phyloP scores from a whole-genome alignment of 2,888 invertebrate species.

The Folsomia manolachei region DNA sequence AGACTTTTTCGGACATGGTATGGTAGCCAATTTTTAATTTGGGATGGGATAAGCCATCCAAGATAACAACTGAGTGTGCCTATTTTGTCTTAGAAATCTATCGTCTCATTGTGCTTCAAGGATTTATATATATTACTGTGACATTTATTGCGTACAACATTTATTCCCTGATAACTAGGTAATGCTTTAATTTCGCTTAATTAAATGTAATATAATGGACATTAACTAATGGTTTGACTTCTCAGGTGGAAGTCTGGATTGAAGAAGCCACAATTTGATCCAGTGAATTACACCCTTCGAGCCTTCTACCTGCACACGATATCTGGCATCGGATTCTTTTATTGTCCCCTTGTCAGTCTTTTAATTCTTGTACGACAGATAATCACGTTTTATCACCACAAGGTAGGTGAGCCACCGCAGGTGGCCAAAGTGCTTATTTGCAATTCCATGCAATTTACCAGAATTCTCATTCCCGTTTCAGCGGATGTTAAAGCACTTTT shows the following conservation, averaged over 20 bases:
- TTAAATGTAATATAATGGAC: no score
- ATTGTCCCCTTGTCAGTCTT: conserved; percentile 2
- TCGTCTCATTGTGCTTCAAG: conserved; percentile 7
- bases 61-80: background rate
- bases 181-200: no score
- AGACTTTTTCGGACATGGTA: background rate
- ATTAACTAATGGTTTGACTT: no score
- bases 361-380: background rate
- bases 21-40: background rate
- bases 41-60: background rate
- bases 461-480: background rate
- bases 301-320: conserved; percentile 1
- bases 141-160: background rate
- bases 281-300: background rate
- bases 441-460: background rate
- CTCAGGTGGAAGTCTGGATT: background rate
- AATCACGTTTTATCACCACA: conserved; percentile 4
- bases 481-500: background rate
- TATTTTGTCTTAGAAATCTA: conserved; percentile 1
- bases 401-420: background rate
- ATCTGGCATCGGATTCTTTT: conserved; percentile 5
- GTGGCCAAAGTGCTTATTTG: background rate
- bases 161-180: no score
- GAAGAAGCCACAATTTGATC: background rate
- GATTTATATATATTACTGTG: background rate